A percentile compares a stretch with the other conserved stretches of the same genome.
phyloP scores from a whole-genome alignment of 2,113 vertebrate genomes.

The Nothobranchius kuhntae region DNA sequence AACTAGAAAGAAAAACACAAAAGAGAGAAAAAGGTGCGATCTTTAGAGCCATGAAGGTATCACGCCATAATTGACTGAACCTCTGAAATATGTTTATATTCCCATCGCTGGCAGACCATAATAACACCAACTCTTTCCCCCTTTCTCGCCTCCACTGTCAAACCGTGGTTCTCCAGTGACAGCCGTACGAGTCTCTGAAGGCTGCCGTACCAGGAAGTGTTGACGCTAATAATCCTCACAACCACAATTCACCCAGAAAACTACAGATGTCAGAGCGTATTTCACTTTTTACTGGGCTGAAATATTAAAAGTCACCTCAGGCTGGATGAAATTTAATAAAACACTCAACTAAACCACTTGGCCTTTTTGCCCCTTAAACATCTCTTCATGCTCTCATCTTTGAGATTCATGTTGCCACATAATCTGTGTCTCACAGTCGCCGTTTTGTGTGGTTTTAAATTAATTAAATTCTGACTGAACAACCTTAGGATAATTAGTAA shows the following conservation, averaged over 20 bases:
- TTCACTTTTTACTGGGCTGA: neutral
- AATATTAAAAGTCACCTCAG: neutral
- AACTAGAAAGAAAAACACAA: conserved; percentile 73
- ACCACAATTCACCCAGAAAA: conserved; percentile 22
- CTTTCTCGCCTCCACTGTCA: neutral
- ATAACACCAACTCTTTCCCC: neutral
- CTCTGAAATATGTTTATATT: too few relatives aligned
- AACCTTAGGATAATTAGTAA: neutral
- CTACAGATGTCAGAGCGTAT: conserved; percentile 17
- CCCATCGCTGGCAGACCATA: neutral
- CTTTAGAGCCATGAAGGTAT: neutral
- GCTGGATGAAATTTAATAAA: neutral
- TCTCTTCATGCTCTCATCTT: neutral
- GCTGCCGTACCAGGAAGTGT: conserved; percentile 4
- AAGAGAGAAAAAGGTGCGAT: conserved; percentile 23
- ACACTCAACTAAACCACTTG: neutral
- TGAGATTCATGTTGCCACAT: too few relatives aligned
- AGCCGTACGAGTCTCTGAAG: conserved; percentile 6
- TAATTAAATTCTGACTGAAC: too few relatives aligned
- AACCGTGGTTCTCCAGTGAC: neutral
- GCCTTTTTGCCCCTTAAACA: neutral
- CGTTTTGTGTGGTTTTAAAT: too few relatives aligned
- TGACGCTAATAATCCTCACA: conserved; percentile 25
- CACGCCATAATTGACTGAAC: too few relatives aligned
- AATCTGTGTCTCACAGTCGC: neutral